phyloP scores from a whole-genome alignment of 2,888 invertebrate genomes.

The Thumatha senex region DNA sequence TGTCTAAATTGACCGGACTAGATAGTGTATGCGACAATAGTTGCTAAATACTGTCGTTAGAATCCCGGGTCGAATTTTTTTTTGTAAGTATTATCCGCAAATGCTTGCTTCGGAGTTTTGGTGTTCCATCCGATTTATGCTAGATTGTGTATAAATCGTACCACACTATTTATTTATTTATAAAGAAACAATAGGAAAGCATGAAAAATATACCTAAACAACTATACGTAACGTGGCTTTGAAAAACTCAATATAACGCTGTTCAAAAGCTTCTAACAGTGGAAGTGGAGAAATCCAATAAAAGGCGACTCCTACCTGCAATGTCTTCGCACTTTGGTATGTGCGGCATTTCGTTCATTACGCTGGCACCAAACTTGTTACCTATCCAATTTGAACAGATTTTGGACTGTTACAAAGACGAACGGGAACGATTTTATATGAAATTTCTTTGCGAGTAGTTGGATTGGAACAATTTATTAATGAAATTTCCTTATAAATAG shows the following conservation, averaged over 20 bases:
- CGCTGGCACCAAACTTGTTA: constrained; percentile 65
- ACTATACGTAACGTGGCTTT: constrained; percentile 36
- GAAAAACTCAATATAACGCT: constrained; percentile 60
- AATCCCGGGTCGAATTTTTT: too few relatives aligned
- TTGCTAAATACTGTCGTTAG: too few relatives aligned
- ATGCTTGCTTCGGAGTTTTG: too few relatives aligned
- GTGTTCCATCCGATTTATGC: too few relatives aligned
- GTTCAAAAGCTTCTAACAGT: constrained; percentile 44
- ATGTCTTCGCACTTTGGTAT: constrained; percentile 65
- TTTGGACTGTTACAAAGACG: constrained; percentile 45
- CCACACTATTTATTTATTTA: too few relatives aligned
- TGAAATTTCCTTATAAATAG: constrained; percentile 13
- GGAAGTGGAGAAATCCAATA: constrained; percentile 68
- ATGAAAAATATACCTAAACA: constrained; percentile 18
- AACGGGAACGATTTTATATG: constrained; percentile 50
- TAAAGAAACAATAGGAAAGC: constrained; percentile 6
- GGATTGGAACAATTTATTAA: constrained; percentile 21
- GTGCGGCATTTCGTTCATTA: constrained; percentile 73
- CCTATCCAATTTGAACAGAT: constrained; percentile 64
- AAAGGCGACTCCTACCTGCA: constrained; percentile 59
- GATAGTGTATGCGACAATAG: too few relatives aligned
- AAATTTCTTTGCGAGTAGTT: constrained; percentile 53
- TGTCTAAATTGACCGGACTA: too few relatives aligned
- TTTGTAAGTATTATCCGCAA: too few relatives aligned
- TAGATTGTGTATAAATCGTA: too few relatives aligned